Conservation (phyloP, 2,888 invertebrate genomes). For the Monopis laevigella region DNA sequence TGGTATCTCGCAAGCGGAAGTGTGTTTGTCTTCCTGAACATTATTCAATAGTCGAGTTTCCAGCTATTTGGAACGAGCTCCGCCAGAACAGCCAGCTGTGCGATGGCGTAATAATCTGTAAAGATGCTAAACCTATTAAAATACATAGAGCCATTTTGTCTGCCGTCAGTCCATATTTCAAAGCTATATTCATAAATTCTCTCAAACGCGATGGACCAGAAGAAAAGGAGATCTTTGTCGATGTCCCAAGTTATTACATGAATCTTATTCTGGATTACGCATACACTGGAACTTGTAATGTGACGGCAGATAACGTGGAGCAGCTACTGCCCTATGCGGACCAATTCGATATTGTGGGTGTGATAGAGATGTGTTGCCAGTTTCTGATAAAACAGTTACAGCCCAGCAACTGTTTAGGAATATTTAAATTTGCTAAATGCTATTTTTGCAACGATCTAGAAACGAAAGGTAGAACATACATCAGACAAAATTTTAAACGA, state of each 20-base stretch:
- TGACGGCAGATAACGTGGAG: constrained; percentile 75
- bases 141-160: constrained; percentile 77
- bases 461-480: constrained; percentile 66
- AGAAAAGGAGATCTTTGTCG: constrained; percentile 68
- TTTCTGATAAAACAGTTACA: constrained; percentile 71
- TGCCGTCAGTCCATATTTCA: constrained; percentile 78
- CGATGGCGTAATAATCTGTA: constrained; percentile 74
- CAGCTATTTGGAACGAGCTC: constrained; percentile 74
- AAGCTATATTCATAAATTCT: constrained; percentile 75
- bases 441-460: constrained; percentile 76
- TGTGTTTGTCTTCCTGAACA: constrained; percentile 71
- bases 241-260: constrained; percentile 69
- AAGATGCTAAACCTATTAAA: constrained; percentile 68
- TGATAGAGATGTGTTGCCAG: constrained; percentile 75
- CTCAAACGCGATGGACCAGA: constrained; percentile 70
- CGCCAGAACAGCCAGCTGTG: constrained; percentile 73
- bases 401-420: constrained; percentile 76
- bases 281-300: constrained; percentile 74
- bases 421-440: constrained; percentile 74
- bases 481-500: constrained; percentile 68
- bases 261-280: constrained; percentile 76
- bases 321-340: constrained; percentile 75
- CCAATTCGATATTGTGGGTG: constrained; percentile 76
- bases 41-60: constrained; percentile 70
- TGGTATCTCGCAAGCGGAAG: constrained; percentile 56